phyloP scores from a whole-genome alignment of 2,797 vertebrate genomes.

The Pangasius krempfi region DNA sequence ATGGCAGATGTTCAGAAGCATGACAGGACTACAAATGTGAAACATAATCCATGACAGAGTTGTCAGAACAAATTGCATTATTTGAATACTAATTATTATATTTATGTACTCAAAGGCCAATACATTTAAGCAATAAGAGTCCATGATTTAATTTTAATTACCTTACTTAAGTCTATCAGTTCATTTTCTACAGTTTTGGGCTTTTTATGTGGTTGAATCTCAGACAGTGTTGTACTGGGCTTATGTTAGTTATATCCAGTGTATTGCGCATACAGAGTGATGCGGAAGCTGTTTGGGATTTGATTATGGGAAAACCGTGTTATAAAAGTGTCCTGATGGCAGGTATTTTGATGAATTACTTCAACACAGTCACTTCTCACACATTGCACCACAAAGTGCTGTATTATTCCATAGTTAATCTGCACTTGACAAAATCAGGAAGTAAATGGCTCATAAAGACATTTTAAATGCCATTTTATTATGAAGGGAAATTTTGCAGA shows the following conservation, averaged over 20 bases:
- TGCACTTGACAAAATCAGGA: background rate
- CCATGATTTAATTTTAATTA: background rate
- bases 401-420: background rate
- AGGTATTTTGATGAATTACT: background rate
- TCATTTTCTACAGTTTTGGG: background rate
- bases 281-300: too few species aligned
- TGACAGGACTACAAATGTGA: background rate
- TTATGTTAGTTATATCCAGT: background rate
- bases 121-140: background rate
- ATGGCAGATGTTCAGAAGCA: background rate
- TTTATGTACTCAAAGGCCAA: background rate
- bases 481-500: background rate
- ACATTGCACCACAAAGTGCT: background rate
- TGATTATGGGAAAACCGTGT: background rate
- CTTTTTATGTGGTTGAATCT: background rate
- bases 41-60: background rate
- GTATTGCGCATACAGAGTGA: background rate
- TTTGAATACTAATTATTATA: background rate
- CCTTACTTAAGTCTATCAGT: background rate
- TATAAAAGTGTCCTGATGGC: background rate
- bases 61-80: background rate
- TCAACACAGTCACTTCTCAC: background rate
- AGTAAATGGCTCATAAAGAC: conserved; percentile 18
- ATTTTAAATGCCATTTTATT: conserved; percentile 3
- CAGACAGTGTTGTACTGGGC: too few species aligned